Percentiles rank a stretch among this genome's conserved stretches.
These are phyloP conservation scores for Phaedon cochleariae DNA, from an alignment of 2,888 invertebrate genomes.

Conservation along the genomic window DNA sequence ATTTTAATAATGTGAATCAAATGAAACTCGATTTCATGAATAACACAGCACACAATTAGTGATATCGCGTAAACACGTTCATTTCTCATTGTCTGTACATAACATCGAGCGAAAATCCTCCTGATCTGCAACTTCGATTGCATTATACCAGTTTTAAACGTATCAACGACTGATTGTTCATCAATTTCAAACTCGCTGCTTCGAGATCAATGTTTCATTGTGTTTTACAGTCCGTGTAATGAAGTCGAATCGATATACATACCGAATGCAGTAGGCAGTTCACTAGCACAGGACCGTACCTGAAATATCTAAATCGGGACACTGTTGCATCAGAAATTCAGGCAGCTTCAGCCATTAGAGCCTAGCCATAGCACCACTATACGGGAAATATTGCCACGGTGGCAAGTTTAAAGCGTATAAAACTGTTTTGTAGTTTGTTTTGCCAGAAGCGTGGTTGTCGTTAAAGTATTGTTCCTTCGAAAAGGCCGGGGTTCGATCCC, in stretches of 20 bases:
- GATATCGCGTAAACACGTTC: background rate
- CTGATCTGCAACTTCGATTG: background rate
- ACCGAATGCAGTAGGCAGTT: constrained; percentile 35
- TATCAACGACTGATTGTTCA: background rate
- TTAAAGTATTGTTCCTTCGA: too few relatives aligned
- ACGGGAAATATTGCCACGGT: too few relatives aligned
- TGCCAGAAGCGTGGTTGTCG: too few relatives aligned
- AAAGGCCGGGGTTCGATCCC: too few relatives aligned
- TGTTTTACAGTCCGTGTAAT: constrained; percentile 26
- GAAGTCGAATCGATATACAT: constrained; percentile 50
- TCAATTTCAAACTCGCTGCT: constrained; percentile 9
- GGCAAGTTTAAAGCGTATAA: too few relatives aligned
- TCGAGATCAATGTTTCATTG: constrained; percentile 26
- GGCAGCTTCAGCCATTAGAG: too few relatives aligned
- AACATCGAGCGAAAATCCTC: background rate
- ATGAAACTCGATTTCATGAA: background rate
- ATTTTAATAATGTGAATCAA: background rate
- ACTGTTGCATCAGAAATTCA: too few relatives aligned
- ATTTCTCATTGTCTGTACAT: background rate
- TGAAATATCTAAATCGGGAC: background rate
- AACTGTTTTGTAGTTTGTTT: too few relatives aligned
- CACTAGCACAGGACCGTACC: background rate
- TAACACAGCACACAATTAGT: background rate
- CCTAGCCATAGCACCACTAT: too few relatives aligned
- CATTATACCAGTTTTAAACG: background rate